phyloP scores from a whole-genome alignment of 1,140 invertebrate species.

The Lepidostoma basale region DNA sequence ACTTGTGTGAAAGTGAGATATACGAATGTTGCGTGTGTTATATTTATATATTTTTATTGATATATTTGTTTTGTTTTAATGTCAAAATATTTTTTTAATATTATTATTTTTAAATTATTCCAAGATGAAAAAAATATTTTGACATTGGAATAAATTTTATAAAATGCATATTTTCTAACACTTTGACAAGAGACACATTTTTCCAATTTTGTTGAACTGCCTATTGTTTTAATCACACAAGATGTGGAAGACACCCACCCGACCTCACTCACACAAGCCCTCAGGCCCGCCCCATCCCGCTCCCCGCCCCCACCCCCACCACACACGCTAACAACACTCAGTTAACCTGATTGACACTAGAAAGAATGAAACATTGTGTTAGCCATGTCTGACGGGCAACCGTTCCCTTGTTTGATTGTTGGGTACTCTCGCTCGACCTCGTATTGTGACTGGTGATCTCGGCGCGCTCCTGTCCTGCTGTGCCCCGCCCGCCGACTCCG shows the following conservation, averaged over 20 bases:
- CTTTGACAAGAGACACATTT: no score
- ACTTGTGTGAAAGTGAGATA: not conserved
- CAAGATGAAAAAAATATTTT: not conserved
- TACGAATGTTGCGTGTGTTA: not conserved
- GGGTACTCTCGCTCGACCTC: conserved; percentile 68
- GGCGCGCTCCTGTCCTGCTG: conserved; percentile 48
- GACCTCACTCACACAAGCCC: not conserved
- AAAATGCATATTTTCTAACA: no score
- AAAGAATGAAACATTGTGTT: conserved; percentile 42
- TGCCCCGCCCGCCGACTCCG: conserved; percentile 22
- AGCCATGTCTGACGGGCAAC: conserved; percentile 78
- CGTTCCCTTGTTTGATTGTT: conserved; percentile 83
- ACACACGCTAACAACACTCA: not conserved
- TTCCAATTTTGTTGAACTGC: no score
- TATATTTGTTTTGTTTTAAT: not conserved
- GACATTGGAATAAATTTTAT: no score
- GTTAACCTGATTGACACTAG: no score
- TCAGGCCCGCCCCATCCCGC: not conserved
- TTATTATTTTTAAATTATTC: not conserved
- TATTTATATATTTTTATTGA: not conserved
- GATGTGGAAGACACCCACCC: no score
- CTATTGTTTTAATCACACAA: no score
- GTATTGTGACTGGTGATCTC: conserved; percentile 59
- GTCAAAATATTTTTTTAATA: not conserved
- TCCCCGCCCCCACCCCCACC: not conserved